Evolutionary conservation across 37 sponge, comb jelly and placozoan species (phyloP), one percentile per base, ranked within the genome.

Genomic region (Eunapius fragilis): DNA sequence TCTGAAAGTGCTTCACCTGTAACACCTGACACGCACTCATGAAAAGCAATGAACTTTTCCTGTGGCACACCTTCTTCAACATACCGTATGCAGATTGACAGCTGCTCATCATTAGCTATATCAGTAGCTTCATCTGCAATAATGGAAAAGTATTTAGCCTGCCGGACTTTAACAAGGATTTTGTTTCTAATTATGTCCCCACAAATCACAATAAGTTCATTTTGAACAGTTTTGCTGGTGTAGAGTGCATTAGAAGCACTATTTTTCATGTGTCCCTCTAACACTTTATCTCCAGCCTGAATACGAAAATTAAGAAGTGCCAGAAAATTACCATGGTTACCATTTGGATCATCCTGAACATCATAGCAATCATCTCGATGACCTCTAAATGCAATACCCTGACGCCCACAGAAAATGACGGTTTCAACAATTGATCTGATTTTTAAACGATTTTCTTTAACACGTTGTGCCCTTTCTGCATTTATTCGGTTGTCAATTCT

Each of bases 121-220:
- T 92, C 86, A 26, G 93, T 85, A 26, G 85, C 94, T 68, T 90
- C 94, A 90, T 94, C 94, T 68, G 93, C 89, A 67, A 93, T 86
- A 10, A 93, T 68, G 36, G 91, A 85, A 70, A 94, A 94, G 11
- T 31, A 82, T 28, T 72, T n/a, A n/a, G 91, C 91, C 38, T 75
- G 32, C 28, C 71, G 68, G n/a, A 85, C 72, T 35, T 70, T 83
- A 37, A 26, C 32, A 0, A 91, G 85, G 35, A 90, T 87, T 41
- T 87, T 87, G 32, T 70, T 38, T n/a, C 79, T 77, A 33, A 90
- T 87, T 17, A 84, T 45, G 37, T 87, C 74, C 31, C 88, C 88
- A 50, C n/a, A 77, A 45, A 94, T 49, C 12, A 13, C 58, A 81
- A 94, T 90, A 33, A 94, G n/a, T 67, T 94, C 83, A 77, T 90